Percentiles rank a stretch among this genome's conserved stretches.
phyloP scores from a whole-genome alignment of 1,140 invertebrate genomes.

The Calliopsis andreniformis region DNA sequence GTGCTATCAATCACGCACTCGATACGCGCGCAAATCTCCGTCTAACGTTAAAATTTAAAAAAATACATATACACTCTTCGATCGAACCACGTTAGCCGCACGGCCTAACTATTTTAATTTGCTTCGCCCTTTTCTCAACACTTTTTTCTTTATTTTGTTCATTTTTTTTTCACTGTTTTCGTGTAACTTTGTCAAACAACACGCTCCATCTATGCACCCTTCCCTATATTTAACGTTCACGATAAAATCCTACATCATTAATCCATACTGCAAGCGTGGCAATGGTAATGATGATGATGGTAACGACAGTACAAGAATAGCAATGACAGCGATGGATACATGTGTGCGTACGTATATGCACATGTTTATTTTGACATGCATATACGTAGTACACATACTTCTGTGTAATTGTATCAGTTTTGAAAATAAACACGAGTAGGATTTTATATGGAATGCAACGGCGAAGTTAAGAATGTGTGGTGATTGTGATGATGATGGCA shows the following conservation, averaged over 20 bases:
- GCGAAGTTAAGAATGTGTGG: conserved; percentile 59
- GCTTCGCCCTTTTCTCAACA: background rate
- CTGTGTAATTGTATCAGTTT: too few relatives aligned
- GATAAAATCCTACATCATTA: conserved; percentile 60
- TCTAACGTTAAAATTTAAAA: conserved; percentile 80
- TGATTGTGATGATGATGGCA: background rate
- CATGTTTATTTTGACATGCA: conserved; percentile 43
- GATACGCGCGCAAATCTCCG: conserved; percentile 54
- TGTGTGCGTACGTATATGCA: conserved; percentile 48
- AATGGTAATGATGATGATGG: conserved; percentile 37
- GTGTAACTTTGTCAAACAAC: conserved; percentile 75
- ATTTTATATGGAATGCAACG: conserved; percentile 63
- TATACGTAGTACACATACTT: conserved; percentile 29
- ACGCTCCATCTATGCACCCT: conserved; percentile 34
- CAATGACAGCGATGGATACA: conserved; percentile 32
- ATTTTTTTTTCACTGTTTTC: conserved; percentile 68
- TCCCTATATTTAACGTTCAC: conserved; percentile 58
- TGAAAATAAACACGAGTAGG: conserved; percentile 69
- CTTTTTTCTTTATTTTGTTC: conserved; percentile 41
- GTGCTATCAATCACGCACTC: conserved; percentile 9
- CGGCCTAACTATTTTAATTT: conserved; percentile 54
- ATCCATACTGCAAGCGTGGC: conserved; percentile 61
- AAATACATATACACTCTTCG: conserved; percentile 81
- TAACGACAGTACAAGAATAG: conserved; percentile 31
- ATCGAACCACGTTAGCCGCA: conserved; percentile 68